Base-by-base conservation (phyloP, 2,888 invertebrate species). In the Mimumesa dahlbomi region DNA sequence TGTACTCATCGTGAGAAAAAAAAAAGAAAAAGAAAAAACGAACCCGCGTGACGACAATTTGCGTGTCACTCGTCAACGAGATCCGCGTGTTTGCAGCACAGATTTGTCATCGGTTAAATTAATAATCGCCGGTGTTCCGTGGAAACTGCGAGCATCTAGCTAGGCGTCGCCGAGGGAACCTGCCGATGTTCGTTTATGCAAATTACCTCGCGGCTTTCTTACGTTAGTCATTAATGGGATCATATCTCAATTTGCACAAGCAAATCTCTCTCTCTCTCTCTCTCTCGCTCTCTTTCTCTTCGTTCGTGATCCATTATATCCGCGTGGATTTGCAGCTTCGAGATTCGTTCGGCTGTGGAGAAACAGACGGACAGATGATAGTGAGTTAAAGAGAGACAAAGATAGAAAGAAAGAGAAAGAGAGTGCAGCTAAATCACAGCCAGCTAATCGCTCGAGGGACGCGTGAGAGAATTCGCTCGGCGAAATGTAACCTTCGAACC, bases 191-290 rank as follows among this genome's bases (percentile, higher is more conserved):
- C 67, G 52, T 42, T n/a, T 18, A 52, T 49, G 58, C 48, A 52
- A 65, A 57, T 57, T 18, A 58, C 52, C 25, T 19, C 21, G 49
- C 22, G 14, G 48, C 43, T 52, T 31, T 40, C 14, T 58, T 50
- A 31, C 34, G 38, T 68, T 52, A 46, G 50, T 70, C 54, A 54
- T 66, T 69, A 69, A 69, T 43, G 58, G 31, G 38, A 53, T 38
- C 42, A 14, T 38, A 29, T 58, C 52, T 52, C 13, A 40, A 40
- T 46, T 63, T 46, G 19, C 54, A 21, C 25, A 7, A 9, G 22
- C 38, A 42, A 40, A 22, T 42, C 53, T 40, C 43, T n/a, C 63
- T 31, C 43, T 36, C 22, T 50, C 48, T 46, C 31, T 42, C 53
- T 40, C 43, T n/a, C 63, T 31, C 43, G 34, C 22, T 50, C 45